Evolutionary conservation across 1,140 invertebrate genomes (phyloP), one percentile per base, ranked within the genome.

Genomic region (Paralvinella palmiformis): DNA sequence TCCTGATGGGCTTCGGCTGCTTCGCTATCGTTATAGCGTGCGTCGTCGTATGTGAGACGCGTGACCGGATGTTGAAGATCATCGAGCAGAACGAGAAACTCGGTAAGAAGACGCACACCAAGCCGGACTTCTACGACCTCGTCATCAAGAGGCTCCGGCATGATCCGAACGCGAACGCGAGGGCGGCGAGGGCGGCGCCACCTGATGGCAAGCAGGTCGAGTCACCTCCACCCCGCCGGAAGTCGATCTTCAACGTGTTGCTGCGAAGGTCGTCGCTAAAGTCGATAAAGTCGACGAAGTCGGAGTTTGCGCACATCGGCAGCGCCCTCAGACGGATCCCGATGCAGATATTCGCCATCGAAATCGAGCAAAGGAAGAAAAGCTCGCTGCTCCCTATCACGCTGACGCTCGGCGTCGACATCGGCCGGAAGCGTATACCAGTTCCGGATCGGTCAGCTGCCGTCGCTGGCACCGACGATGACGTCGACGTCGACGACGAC

Each of bases 1-100:
- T 63, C n/a, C 50, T 63, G 27, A 63, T 63, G 62, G 62, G 62
- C 4, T 20, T 32, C 31, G 62, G 62, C 6, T 63, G 62, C 48
- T 63, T 63, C 31, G 27, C 37, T 10, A 55, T 56, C 32, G 53
- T 63, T 22, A 37, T 63, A 17, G 50, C 62, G 29, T 37, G 62
- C 17, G 62, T 63, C 37, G 50, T 56, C 35, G 62, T 63, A 2
- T 63, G 62, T 27, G 62, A 63, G 32, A 44, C 33, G 20, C 24
- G 62, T 29, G 62, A 63, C 53, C 32, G 57, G 53, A 31, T 17
- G 7, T 20, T 63, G 13, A 55, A 63, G 24, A 36, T 50, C 5
- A 29, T 55, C 31, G 60, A 15, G 37, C n/a, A n/a, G 37, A n/a
- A 13, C n/a, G 37, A 29, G 15, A 3, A 52, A 29, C 31, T n/a